Evolutionary conservation across 2,797 vertebrate genomes (phyloP).

Genomic region (Oophaga sylvatica): DNA sequence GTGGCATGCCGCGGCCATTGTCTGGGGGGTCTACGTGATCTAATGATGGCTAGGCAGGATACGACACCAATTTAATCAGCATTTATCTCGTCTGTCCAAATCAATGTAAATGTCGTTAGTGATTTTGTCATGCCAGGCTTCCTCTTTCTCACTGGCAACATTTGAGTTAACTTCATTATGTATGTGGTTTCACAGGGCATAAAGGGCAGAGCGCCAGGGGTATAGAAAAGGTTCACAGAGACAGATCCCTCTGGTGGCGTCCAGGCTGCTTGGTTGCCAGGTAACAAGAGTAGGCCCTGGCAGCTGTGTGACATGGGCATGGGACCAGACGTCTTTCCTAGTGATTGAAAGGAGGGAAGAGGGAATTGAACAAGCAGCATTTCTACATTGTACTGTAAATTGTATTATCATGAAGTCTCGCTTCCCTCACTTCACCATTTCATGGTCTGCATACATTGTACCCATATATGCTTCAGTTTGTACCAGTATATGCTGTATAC

Average conservation of each 20-base stretch:
- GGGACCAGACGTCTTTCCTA: slow-evolving; percentile 23
- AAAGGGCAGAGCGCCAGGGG: slow-evolving; percentile 38
- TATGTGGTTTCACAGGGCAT: slow-evolving; percentile 31
- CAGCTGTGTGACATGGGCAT: slow-evolving; percentile 47
- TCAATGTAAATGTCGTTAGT: neutral
- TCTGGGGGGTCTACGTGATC: neutral
- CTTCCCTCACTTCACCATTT: neutral
- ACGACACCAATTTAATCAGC: neutral
- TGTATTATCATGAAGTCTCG: neutral
- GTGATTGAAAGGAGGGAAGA: slow-evolving; percentile 17
- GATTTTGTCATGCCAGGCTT: slow-evolving; percentile 12
- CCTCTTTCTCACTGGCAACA: slow-evolving; percentile 10
- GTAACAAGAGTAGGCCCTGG: slow-evolving; percentile 48
- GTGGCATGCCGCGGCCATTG: neutral
- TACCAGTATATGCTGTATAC: too few species aligned
- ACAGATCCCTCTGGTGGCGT: slow-evolving; percentile 50
- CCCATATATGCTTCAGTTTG: neutral
- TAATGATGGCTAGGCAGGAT: neutral
- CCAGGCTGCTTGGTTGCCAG: slow-evolving; percentile 53
- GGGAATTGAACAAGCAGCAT: slow-evolving; percentile 33
- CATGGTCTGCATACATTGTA: neutral
- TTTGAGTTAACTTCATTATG: slow-evolving; percentile 34
- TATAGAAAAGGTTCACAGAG: slow-evolving; percentile 44
- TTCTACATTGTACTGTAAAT: slow-evolving; percentile 33
- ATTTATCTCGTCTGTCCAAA: neutral